These are phyloP conservation scores for Zaprionus camerounensis DNA, from an alignment of 1,140 invertebrate genomes.

Conservation along the genomic window DNA sequence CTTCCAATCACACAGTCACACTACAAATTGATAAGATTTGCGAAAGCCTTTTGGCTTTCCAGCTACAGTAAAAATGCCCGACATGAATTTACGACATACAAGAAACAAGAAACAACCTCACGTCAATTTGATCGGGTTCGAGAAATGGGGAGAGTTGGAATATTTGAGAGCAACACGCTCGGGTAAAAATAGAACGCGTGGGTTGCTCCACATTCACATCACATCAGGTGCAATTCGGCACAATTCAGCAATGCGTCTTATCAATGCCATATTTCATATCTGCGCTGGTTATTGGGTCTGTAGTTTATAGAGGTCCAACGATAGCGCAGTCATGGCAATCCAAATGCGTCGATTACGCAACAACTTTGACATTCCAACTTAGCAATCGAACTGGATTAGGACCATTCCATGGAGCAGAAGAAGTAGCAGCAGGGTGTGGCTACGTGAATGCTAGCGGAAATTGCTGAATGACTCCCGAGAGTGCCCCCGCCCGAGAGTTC, in stretches of 20 bases:
- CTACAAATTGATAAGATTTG: constrained; percentile 44
- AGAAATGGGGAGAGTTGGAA: background rate
- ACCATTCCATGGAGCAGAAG: background rate
- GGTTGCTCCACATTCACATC: background rate
- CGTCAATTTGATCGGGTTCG: background rate
- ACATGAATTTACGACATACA: constrained; percentile 12
- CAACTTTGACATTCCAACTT: constrained; percentile 6
- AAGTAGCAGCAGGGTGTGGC: constrained; percentile 14
- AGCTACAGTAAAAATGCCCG: constrained; percentile 15
- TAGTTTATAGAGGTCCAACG: constrained; percentile 38
- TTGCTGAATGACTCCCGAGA: constrained; percentile 9
- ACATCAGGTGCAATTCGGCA: constrained; percentile 30
- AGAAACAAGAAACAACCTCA: background rate
- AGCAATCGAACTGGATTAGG: constrained; percentile 18
- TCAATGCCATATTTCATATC: constrained; percentile 50
- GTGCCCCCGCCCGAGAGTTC: background rate
- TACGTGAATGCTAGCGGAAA: constrained; percentile 35
- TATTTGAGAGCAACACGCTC: constrained; percentile 1
- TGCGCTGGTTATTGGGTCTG: constrained; percentile 33
- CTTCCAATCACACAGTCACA: constrained; percentile 27
- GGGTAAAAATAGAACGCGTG: constrained; percentile 19
- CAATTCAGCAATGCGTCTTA: constrained; percentile 31
- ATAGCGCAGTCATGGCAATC: constrained; percentile 42
- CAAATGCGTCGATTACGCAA: constrained; percentile 70
- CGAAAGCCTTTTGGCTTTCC: constrained; percentile 19